Evolutionary conservation across 2,797 vertebrate species (phyloP), one percentile per base, ranked within the genome.

Genomic region (Coccyzus lansbergi): DNA sequence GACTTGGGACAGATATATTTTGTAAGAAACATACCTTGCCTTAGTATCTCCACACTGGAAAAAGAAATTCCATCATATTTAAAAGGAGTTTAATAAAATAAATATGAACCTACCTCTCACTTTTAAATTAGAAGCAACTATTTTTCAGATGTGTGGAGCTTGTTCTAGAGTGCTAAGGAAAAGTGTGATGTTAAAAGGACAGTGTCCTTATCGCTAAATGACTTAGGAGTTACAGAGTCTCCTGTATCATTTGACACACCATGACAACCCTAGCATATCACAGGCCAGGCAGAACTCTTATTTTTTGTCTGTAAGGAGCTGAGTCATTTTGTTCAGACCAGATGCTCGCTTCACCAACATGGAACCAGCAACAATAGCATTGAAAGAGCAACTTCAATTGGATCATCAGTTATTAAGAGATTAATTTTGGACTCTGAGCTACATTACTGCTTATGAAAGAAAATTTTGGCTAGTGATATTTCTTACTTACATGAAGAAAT

Each of bases 51-150:
- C 7, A 5, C 72, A 70, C 55, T 80, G n/a, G 64, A 94, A 94
- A 93, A 24, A 85, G 53, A 90, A 94, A 92, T 28, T 14, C 11
- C 4, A 44, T 38, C 60, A 15, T 76, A 86, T 86, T 91, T 85
- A 85, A 86, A 91, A 87, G n/a, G 68, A 85, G 49, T 72, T 84
- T 88, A 83, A 79, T 69, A 68, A 60, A 64, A 77, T 75, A 84
- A 83, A 77, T 33, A 84, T 14, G 6, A 86, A 34, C 25, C 33
- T 83, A 15, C 7, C 34, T 93, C 63, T 88, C 79, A 65, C 34
- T 92, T 64, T 81, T 79, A 91, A 90, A 56, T 22, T 75, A 36
- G 24, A 86, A 86, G 51, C 58, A 79, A 42, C 28, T 40, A 15
- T 92, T 92, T 62, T 8, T 76, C 70, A 90, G 40, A n/a, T 9